Evolutionary conservation across 2,888 invertebrate species (phyloP).

Genomic region (Zeuzera pyrina): DNA sequence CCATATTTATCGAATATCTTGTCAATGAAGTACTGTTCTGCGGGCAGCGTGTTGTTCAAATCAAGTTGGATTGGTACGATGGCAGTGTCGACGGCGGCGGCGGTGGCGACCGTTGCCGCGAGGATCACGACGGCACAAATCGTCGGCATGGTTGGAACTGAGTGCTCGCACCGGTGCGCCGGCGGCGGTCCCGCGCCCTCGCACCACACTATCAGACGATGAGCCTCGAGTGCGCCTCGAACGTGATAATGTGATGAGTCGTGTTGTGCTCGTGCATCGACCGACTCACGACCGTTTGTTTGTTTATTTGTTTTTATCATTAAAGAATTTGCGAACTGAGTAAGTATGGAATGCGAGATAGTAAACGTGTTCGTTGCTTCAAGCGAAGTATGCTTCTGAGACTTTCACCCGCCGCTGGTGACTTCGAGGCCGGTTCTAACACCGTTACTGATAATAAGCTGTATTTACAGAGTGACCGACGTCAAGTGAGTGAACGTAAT

Average conservation of each 20-base stretch:
- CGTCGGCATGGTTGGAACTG: constrained; percentile 53
- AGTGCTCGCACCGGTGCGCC: constrained; percentile 28
- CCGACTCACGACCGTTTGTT: constrained; percentile 31
- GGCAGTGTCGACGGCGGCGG: constrained; percentile 14
- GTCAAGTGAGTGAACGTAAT: constrained; percentile 22
- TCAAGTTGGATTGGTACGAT: constrained; percentile 13
- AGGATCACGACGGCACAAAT: constrained; percentile 44
- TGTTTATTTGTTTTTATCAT: constrained; percentile 50
- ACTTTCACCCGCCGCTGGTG: constrained; percentile 59
- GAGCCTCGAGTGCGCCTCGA: constrained; percentile 34
- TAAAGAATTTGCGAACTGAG: constrained; percentile 19
- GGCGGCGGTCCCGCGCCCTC: constrained; percentile 33
- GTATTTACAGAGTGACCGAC: constrained; percentile 37
- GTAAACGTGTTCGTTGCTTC: constrained; percentile 25
- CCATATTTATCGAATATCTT: constrained; percentile 74
- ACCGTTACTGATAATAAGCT: constrained; percentile 59
- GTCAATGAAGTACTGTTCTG: constrained; percentile 64
- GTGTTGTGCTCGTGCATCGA: constrained; percentile 27
- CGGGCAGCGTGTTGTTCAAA: constrained; percentile 39
- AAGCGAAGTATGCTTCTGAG: constrained; percentile 52
- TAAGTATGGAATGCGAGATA: too few relatives aligned
- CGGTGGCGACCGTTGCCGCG: constrained; percentile 24
- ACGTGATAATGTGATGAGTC: constrained; percentile 36
- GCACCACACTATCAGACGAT: constrained; percentile 48
- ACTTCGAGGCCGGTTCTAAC: constrained; percentile 51